Evolutionary conservation across 2,888 invertebrate species (phyloP).

Genomic region (Neocrepidodera transversa): DNA sequence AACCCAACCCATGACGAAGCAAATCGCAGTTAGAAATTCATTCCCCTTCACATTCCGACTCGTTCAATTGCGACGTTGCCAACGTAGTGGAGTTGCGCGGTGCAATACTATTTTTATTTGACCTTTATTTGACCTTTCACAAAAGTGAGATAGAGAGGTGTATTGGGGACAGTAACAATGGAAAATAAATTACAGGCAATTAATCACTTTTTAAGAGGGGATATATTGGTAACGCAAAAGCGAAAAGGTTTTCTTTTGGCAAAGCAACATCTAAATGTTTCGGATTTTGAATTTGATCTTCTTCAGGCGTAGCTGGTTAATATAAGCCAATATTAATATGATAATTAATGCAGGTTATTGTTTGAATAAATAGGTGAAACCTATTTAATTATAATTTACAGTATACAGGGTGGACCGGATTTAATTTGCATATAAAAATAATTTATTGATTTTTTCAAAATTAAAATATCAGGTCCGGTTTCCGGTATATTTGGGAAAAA

Average conservation of each 20-base stretch:
- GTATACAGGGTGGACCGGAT: too few species aligned
- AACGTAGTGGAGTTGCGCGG: slow-evolving; percentile 28
- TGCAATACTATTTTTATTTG: slow-evolving; percentile 35
- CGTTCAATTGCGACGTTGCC: slow-evolving; percentile 33
- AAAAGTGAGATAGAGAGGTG: slow-evolving; percentile 27
- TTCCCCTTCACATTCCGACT: slow-evolving; percentile 11
- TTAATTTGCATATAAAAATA: too few species aligned
- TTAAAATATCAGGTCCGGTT: too few species aligned
- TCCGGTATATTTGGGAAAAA: too few species aligned
- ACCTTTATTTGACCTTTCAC: slow-evolving; percentile 35
- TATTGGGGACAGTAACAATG: slow-evolving; percentile 30
- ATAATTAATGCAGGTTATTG: too few species aligned
- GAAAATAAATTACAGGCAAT: slow-evolving; percentile 4
- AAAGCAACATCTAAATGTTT: background rate
- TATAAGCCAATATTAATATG: background rate
- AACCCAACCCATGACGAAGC: slow-evolving; percentile 12
- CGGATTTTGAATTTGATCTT: background rate
- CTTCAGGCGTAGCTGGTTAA: background rate
- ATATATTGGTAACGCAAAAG: background rate
- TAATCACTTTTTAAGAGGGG: slow-evolving; percentile 8
- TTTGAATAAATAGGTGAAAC: too few species aligned
- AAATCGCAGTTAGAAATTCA: slow-evolving; percentile 10
- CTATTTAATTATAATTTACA: too few species aligned
- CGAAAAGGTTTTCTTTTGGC: background rate
- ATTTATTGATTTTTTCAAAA: too few species aligned